Evolutionary conservation across 2,113 vertebrate species (phyloP).

Genomic region (Spilogale gracilis): DNA sequence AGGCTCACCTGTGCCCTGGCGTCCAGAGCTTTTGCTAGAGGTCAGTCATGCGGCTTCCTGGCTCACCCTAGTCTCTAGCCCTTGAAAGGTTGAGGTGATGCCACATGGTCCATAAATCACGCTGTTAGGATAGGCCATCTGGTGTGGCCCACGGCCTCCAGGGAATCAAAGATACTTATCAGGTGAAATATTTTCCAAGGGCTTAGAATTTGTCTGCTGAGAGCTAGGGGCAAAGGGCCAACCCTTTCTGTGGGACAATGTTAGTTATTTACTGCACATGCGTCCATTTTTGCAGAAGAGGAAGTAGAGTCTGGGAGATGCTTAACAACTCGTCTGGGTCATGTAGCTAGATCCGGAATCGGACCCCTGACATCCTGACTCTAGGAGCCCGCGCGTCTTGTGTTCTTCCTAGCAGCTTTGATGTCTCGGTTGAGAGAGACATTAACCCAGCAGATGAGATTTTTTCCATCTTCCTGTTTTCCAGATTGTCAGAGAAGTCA

Average conservation of each 20-base stretch:
- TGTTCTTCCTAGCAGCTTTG: neutral
- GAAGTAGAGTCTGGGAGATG: neutral
- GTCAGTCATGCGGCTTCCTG: neutral
- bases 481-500: neutral
- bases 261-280: neutral
- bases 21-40: neutral
- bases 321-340: neutral
- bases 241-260: neutral
- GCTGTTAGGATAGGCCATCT: fast-evolving
- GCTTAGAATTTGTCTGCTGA: neutral
- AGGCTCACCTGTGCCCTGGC: neutral
- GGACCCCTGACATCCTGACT: neutral
- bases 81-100: neutral
- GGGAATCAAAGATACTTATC: neutral
- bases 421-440: neutral
- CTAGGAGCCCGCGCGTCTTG: neutral
- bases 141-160: neutral
- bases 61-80: neutral
- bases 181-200: neutral
- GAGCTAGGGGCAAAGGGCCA: neutral
- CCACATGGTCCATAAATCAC: neutral
- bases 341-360: neutral
- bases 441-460: neutral
- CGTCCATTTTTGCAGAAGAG: neutral
- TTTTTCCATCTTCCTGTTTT: neutral